Conservation (phyloP, 2,888 invertebrate genomes). For the Trichacis sp. region DNA sequence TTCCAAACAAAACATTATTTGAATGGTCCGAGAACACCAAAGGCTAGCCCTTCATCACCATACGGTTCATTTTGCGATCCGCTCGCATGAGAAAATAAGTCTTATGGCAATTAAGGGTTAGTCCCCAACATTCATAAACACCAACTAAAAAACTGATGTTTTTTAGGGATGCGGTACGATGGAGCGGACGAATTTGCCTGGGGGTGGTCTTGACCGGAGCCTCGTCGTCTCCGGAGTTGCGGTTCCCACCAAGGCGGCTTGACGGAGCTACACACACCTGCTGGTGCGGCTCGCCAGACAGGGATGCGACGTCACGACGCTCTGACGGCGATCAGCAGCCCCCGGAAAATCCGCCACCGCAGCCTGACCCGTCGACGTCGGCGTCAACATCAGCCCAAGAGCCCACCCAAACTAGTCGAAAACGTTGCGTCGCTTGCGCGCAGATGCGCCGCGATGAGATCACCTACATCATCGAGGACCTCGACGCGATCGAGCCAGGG, state of each 20-base stretch:
- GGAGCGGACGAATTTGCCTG: slow-evolving; percentile 61
- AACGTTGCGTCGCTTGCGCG: slow-evolving; percentile 57
- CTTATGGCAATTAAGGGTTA: too few relatives aligned
- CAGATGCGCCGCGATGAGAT: slow-evolving; percentile 57
- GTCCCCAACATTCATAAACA: too few relatives aligned
- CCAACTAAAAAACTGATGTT: too few relatives aligned
- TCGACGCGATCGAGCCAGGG: slow-evolving; percentile 59
- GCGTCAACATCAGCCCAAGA: slow-evolving; percentile 54
- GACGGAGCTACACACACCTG: slow-evolving; percentile 69
- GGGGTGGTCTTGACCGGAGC: slow-evolving; percentile 65
- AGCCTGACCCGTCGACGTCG: slow-evolving; percentile 61
- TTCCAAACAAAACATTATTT: too few relatives aligned
- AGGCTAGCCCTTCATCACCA: too few relatives aligned
- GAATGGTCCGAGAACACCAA: too few relatives aligned
- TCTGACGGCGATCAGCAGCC: slow-evolving; percentile 67
- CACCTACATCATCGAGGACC: slow-evolving; percentile 64
- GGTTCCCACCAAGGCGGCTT: slow-evolving; percentile 69
- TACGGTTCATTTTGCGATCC: too few relatives aligned
- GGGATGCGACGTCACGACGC: slow-evolving; percentile 67
- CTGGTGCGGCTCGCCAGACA: slow-evolving; percentile 67
- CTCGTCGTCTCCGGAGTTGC: slow-evolving; percentile 69
- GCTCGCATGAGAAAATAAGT: too few relatives aligned
- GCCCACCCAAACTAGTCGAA: slow-evolving; percentile 26
- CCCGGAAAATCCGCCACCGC: slow-evolving; percentile 63
- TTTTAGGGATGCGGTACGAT: slow-evolving; percentile 66